Percentiles rank a stretch among this genome's conserved stretches.
Evolutionary conservation across 2,797 vertebrate genomes (phyloP).

Genomic region (Adelosebastes latens): DNA sequence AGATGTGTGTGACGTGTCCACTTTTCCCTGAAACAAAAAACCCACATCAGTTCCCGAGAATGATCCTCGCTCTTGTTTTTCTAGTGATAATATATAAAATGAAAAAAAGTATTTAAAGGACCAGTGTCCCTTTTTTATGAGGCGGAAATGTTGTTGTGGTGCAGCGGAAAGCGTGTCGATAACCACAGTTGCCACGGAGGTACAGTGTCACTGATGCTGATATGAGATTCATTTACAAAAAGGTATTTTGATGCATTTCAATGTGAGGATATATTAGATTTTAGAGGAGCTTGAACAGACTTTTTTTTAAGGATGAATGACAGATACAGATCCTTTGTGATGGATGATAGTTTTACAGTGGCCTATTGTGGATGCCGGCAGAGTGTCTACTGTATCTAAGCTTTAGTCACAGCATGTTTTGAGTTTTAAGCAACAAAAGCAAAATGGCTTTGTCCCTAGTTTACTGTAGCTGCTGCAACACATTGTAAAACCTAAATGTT

Average conservation of each 20-base stretch:
- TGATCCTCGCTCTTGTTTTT: conserved; percentile 45
- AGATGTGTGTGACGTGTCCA: conserved; percentile 1
- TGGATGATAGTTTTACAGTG: conserved; percentile 50
- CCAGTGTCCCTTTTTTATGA: neutral
- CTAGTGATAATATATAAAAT: conserved; percentile 69
- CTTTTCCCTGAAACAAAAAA: neutral
- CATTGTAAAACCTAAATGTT: neutral
- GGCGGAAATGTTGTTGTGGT: conserved; percentile 69
- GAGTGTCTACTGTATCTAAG: conserved; percentile 40
- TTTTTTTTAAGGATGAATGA: neutral
- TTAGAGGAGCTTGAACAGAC: neutral
- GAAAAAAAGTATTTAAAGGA: conserved; percentile 24
- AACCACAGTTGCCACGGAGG: neutral
- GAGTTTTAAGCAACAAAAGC: neutral
- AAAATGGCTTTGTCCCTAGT: neutral
- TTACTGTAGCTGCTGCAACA: conserved; percentile 8
- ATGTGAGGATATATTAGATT: neutral
- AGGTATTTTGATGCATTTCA: neutral
- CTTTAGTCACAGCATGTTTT: conserved; percentile 10
- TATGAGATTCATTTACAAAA: neutral
- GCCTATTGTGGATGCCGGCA: conserved; percentile 49
- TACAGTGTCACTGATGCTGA: neutral
- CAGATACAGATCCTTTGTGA: conserved; percentile 36
- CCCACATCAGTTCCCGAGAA: neutral
- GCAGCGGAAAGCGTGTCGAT: neutral